Conservation (phyloP, 2,113 vertebrate genomes). For the Phocoena phocoena region DNA sequence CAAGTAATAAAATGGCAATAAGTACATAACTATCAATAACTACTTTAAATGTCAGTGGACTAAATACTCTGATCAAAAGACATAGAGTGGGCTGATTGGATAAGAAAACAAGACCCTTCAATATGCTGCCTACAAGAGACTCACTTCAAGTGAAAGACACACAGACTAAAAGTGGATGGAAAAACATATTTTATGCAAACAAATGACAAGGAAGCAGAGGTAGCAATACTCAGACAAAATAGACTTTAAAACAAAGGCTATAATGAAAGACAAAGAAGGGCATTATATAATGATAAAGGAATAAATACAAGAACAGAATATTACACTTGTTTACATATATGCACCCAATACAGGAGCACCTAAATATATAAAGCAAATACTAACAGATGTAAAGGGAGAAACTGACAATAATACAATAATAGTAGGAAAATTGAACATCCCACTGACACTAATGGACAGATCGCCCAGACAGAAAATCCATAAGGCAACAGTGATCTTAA, state of each 20-base stretch:
- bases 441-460: not conserved
- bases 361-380: not conserved
- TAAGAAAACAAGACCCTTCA: not conserved
- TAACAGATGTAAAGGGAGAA: not conserved
- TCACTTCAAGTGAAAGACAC: not conserved
- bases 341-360: not conserved
- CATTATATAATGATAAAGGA: not conserved
- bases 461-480: not conserved
- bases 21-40: too few species aligned
- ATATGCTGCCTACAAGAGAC: not conserved
- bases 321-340: not conserved
- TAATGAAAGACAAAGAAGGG: not conserved
- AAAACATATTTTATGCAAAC: not conserved
- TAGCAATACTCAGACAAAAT: not conserved
- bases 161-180: not conserved
- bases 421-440: not conserved
- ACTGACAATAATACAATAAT: not conserved
- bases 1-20: too few species aligned
- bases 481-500: not conserved
- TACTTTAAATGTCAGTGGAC: too few species aligned
- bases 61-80: too few species aligned
- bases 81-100: too few species aligned
- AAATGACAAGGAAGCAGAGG: not conserved
- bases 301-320: not conserved
- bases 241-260: not conserved